A percentile compares a stretch with the other conserved stretches of the same genome.
These are phyloP conservation scores for Alethe castanea DNA, from an alignment of 2,113 vertebrate species.

Conservation along the genomic window DNA sequence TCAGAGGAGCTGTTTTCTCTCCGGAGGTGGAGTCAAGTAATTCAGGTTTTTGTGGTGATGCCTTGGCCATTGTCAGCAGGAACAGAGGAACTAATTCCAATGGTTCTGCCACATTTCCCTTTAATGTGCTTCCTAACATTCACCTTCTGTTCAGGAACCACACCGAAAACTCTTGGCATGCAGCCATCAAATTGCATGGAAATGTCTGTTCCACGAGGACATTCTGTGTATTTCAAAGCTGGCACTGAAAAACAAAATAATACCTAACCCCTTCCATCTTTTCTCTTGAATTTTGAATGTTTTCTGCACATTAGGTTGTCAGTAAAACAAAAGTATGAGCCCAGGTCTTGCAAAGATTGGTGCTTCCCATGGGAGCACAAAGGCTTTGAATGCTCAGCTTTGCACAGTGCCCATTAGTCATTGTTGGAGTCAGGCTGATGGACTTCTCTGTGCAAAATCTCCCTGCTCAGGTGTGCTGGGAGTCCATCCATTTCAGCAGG, in stretches of 20 bases:
- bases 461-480: background rate
- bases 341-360: fast-evolving
- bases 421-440: background rate
- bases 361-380: background rate
- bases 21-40: background rate
- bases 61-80: background rate
- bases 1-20: background rate
- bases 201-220: background rate
- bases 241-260: background rate
- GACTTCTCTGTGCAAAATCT: background rate
- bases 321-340: background rate
- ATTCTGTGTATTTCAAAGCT: background rate
- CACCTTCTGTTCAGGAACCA: background rate
- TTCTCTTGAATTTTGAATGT: background rate
- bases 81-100: background rate
- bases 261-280: background rate
- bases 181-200: background rate
- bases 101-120: background rate
- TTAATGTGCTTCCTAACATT: background rate
- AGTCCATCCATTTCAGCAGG: background rate
- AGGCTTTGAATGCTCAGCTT: background rate
- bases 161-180: background rate
- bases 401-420: background rate
- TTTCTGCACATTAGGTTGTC: background rate
- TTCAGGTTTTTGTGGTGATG: background rate